Evolutionary conservation across 2,113 vertebrate genomes (phyloP), one percentile per base, ranked within the genome.

Genomic region (Corvus moneduloides): DNA sequence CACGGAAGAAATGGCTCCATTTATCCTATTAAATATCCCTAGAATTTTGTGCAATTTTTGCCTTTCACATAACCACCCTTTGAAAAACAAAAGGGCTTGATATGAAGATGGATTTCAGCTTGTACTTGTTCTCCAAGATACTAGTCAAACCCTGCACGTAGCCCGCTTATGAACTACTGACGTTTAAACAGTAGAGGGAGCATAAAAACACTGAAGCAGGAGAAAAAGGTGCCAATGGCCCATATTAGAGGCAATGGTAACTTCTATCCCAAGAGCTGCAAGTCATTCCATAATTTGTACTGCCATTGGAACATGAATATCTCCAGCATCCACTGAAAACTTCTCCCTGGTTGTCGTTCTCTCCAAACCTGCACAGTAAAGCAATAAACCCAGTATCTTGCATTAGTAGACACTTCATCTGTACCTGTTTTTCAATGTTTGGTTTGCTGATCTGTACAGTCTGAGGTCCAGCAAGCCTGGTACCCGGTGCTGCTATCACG

Each of bases 391-490:
- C 59, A 72, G 72, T 28, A 51, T 1, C 8, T 2, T 76, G 79
- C 37, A 77, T 32, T 39, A 87, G 44, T 5, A 69, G 77, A 75
- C 39, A 19, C n/a, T 83, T 58, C 20, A 84, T 62, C 72, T 89
- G 79, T 97, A 99, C 99, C 99, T 99, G 99, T 96, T 98, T 98
- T 91, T 99, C 99, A 92, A 98, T 48, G 94, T 98, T 98, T 98
- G 99, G 97, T 98, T 99, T 99, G 98, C 98, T 99, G 98, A 99
- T 99, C 98, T 99, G 99, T 97, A 99, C 98, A 67, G 99, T 98
- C 86, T 99, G 98, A 95, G 98, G 97, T 61, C 98, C 98, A 93
- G 98, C 96, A 7, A 99, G 98, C 97, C 98, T 98, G 82, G 98
- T 96, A 80, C 98, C 97, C 28, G 87, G 99, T 92, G 98, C 98